Evolutionary conservation across 2,113 vertebrate species (phyloP).

Genomic region (Nestor notabilis): DNA sequence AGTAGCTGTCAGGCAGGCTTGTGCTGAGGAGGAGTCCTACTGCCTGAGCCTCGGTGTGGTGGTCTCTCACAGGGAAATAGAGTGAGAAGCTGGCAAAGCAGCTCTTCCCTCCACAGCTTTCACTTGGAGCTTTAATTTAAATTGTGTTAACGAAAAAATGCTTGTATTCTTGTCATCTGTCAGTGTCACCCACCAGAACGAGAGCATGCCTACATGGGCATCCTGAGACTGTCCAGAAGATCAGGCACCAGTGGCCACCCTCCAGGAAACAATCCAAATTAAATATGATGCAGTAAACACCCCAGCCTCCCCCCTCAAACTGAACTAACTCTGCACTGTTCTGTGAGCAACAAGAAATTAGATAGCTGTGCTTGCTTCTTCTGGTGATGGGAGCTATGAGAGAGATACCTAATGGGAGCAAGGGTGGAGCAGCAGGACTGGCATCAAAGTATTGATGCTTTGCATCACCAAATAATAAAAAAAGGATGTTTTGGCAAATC

Average conservation of each 20-base stretch:
- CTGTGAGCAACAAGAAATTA: neutral
- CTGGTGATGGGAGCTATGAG: neutral
- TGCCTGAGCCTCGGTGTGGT: accelerated
- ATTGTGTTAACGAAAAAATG: neutral
- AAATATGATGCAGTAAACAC: neutral
- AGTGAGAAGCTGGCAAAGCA: neutral
- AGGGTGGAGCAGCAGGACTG: neutral
- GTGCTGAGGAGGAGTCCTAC: neutral
- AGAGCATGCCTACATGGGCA: neutral
- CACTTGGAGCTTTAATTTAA: neutral
- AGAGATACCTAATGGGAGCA: neutral
- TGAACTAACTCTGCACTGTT: neutral
- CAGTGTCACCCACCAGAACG: neutral
- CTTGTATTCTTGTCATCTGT: neutral
- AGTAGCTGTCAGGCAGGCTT: neutral
- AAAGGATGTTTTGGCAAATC: neutral
- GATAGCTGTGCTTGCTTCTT: neutral
- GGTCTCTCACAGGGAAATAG: neutral
- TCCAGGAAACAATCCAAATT: neutral
- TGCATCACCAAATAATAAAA: neutral
- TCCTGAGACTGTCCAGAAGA: neutral
- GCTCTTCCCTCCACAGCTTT: neutral
- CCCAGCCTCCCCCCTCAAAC: neutral
- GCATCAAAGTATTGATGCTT: neutral
- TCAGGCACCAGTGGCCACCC: neutral